phyloP scores from a whole-genome alignment of 2,797 vertebrate genomes.

The Gallinago solitaria region DNA sequence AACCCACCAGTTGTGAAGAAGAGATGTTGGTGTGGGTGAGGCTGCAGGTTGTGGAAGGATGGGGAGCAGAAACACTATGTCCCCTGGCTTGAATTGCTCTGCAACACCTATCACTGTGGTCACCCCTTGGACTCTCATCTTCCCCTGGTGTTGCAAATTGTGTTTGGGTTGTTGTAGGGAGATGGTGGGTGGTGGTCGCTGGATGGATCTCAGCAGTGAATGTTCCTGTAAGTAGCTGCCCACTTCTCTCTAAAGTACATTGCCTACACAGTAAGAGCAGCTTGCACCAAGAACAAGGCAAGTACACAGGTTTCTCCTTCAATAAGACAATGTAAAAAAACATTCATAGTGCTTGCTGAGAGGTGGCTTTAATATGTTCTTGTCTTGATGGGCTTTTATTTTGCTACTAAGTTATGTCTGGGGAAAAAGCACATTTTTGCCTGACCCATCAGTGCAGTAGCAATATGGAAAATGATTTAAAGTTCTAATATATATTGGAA shows the following conservation, averaged over 20 bases:
- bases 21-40: background rate
- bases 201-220: background rate
- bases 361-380: background rate
- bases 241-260: background rate
- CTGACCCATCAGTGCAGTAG: background rate
- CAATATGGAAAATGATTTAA: background rate
- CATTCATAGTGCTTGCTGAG: background rate
- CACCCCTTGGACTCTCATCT: background rate
- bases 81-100: background rate
- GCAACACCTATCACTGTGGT: fast-evolving
- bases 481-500: constrained; percentile 17
- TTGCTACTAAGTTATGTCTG: background rate
- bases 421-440: background rate
- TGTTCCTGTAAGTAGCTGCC: background rate
- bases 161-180: background rate
- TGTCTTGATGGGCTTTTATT: background rate
- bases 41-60: background rate
- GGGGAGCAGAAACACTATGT: background rate
- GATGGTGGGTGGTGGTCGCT: background rate
- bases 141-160: background rate
- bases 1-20: background rate
- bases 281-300: background rate
- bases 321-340: background rate
- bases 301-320: background rate
- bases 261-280: background rate